Percentiles rank a stretch among this genome's conserved stretches.
These are phyloP conservation scores for Biston stratarius DNA, from an alignment of 2,888 invertebrate species.

Conservation along the genomic window DNA sequence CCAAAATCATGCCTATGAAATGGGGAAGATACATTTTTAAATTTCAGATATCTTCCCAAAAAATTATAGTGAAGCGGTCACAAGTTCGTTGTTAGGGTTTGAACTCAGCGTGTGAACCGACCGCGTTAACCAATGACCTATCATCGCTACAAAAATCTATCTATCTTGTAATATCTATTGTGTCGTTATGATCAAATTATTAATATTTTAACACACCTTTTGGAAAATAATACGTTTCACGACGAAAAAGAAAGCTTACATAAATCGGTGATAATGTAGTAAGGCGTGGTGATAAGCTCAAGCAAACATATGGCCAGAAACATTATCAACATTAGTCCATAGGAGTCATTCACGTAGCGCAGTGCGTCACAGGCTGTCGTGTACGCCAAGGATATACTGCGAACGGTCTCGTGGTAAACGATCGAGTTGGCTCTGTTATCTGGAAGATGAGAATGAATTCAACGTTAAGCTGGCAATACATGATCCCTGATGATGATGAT, in stretches of 20 bases:
- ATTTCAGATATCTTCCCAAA: too few species aligned
- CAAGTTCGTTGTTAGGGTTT: too few species aligned
- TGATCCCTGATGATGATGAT: neutral
- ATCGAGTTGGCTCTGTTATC: neutral
- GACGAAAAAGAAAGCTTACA: neutral
- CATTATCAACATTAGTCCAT: constrained; percentile 2
- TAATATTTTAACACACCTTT: too few species aligned
- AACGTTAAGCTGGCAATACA: neutral
- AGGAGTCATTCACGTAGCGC: neutral
- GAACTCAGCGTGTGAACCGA: too few species aligned
- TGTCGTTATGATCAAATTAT: too few species aligned
- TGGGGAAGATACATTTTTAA: too few species aligned
- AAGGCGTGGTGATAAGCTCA: neutral
- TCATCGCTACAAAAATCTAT: too few species aligned
- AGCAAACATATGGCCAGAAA: neutral
- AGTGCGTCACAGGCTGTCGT: neutral
- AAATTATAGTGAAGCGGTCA: too few species aligned
- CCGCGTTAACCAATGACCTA: too few species aligned
- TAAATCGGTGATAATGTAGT: constrained; percentile 4
- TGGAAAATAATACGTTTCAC: too few species aligned
- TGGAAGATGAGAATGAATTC: neutral
- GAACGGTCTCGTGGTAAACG: neutral
- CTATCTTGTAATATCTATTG: too few species aligned
- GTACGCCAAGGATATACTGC: neutral
- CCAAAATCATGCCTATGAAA: too few species aligned